Evolutionary conservation across 1,140 invertebrate species (phyloP).

Genomic region (Cydia fagiglandana): DNA sequence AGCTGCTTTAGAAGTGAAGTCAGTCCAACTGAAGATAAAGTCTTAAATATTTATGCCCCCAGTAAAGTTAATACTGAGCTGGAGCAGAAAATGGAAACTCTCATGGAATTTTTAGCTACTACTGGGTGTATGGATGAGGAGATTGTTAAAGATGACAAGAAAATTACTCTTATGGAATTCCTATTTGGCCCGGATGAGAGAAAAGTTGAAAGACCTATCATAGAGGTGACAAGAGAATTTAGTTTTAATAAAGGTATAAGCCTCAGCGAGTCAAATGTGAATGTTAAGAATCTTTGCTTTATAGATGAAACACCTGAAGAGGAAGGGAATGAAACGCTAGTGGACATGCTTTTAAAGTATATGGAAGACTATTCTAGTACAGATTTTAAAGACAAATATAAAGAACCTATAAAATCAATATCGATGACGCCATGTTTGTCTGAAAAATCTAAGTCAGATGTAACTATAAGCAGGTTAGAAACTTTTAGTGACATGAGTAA

Average conservation of each 20-base stretch:
- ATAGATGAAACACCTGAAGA: conserved; percentile 75
- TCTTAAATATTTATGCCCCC: conserved; percentile 53
- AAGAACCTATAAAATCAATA: conserved; percentile 55
- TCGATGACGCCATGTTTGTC: conserved; percentile 66
- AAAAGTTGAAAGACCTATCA: conserved; percentile 59
- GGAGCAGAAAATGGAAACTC: conserved; percentile 75
- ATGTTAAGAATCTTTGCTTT: conserved; percentile 67
- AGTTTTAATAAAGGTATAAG: conserved; percentile 53
- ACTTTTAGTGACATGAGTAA: conserved; percentile 74
- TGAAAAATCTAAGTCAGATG: conserved; percentile 75
- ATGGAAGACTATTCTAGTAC: conserved; percentile 67
- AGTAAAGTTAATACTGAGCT: conserved; percentile 67
- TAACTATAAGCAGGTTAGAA: conserved; percentile 74
- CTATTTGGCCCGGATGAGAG: conserved; percentile 67
- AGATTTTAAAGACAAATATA: conserved; percentile 51
- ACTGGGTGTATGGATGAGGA: conserved; percentile 68
- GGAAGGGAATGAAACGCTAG: conserved; percentile 67
- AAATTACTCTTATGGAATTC: conserved; percentile 74
- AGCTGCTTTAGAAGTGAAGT: conserved; percentile 74
- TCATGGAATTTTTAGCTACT: conserved; percentile 72
- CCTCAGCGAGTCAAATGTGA: conserved; percentile 67
- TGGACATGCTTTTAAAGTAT: conserved; percentile 74
- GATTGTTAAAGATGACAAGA: conserved; percentile 67
- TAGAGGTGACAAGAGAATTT: conserved; percentile 54
- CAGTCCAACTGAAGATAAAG: conserved; percentile 62